Evolutionary conservation across 1,140 invertebrate species (phyloP).

Genomic region (Apis cerana): DNA sequence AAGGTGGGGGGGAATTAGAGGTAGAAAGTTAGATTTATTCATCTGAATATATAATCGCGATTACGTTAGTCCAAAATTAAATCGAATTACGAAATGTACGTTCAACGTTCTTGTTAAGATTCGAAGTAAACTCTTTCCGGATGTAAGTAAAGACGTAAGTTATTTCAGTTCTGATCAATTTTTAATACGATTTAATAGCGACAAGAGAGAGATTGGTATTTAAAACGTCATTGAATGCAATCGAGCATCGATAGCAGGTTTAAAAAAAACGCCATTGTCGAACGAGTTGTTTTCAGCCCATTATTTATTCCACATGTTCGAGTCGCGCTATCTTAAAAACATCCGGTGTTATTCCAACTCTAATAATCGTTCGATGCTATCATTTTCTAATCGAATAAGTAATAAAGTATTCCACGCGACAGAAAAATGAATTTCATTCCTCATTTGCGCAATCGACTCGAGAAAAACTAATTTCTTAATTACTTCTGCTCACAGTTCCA

Average conservation of each 20-base stretch:
- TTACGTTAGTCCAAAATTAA: background rate
- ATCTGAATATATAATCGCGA: background rate
- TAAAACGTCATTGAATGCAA: background rate
- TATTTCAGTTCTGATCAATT: background rate
- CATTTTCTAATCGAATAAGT: conserved; percentile 8
- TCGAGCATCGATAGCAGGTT: conserved; percentile 14
- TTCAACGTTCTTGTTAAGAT: too few species aligned
- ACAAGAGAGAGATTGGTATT: conserved; percentile 12
- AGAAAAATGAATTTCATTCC: background rate
- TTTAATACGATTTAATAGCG: background rate
- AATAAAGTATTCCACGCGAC: background rate
- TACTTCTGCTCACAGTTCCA: background rate
- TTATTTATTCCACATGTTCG: conserved; percentile 6
- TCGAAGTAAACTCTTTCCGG: background rate
- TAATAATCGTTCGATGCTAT: conserved; percentile 10
- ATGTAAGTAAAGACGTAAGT: background rate
- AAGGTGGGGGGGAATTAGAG: background rate
- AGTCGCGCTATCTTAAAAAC: conserved; percentile 32
- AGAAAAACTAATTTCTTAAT: background rate
- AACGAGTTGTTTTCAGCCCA: conserved; percentile 31
- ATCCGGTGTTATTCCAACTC: conserved; percentile 33
- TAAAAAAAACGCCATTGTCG: conserved; percentile 15
- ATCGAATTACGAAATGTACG: too few species aligned
- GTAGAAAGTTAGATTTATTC: background rate
- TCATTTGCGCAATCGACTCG: too few species aligned